Evolutionary conservation across 2,797 vertebrate species (phyloP), one percentile per base, ranked within the genome.

Genomic region (Hyperoplus lanceolatus): DNA sequence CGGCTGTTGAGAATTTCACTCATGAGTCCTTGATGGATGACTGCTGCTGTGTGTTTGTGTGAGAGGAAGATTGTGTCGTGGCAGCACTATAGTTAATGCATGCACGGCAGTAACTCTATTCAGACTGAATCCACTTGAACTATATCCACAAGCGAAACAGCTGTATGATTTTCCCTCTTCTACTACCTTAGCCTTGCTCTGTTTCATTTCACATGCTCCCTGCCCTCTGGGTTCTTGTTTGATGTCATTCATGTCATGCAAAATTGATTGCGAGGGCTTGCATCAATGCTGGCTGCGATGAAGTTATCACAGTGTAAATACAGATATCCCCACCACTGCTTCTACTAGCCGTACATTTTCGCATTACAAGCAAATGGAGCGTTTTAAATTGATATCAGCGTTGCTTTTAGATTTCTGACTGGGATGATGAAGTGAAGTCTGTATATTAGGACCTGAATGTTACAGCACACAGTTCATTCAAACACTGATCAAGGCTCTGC

Each of bases 1-100:
- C 66, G 70, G 84, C 81, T 90, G 70, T 86, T 80, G 82, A 90
- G 87, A 66, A 84, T 80, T 29, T 90, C 77, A 54, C 86, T 89
- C 82, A 71, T 86, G 88, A 91, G 90, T 90, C 86, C 85, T 90
- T 89, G 85, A 91, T 90, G 90, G 70, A 86, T 85, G 72, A 48
- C 39, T 12, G 0, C 50, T 56, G 73, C 29, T 60, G 54, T 36
- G 36, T 75, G 11, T 49, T 12, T 65, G 46, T 67, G 59, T 45
- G 57, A 60, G 43, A 50, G 21, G 29, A 65, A 12, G 9, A 55
- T 29, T 29, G 21, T 43, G 80, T 75, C 64, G 77, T 80, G 54
- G 71, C 73, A 83, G 68, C 45, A 8, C 72, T 51, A 66, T 61
- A 57, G 54, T 87, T 81, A 87, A 90, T 58, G 80, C 82, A 80